Evolutionary conservation across 64 coral and sea anemone species (phyloP).

Genomic region (Platygyra sinensis): DNA sequence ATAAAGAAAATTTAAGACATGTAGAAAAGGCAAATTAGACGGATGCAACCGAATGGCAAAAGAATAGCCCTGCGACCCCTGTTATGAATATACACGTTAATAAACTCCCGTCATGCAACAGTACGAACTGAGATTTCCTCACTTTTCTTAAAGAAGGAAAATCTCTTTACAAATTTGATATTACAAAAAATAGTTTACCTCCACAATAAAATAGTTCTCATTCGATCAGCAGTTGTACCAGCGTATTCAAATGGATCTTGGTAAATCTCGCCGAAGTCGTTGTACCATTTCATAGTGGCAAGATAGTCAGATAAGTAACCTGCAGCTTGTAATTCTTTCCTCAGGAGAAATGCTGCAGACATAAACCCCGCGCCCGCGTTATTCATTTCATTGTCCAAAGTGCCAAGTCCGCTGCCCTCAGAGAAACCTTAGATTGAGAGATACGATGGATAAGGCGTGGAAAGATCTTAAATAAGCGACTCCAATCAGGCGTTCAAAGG

Average conservation of each 20-base stretch:
- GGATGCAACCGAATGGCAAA: no score
- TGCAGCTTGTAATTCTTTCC: background rate
- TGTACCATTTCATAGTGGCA: conserved; percentile 54
- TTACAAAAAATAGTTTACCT: background rate
- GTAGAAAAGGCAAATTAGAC: no score
- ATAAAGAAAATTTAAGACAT: no score
- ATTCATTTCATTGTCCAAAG: conserved; percentile 57
- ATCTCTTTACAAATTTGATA: no score
- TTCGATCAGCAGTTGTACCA: conserved; percentile 49
- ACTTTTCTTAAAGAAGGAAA: no score
- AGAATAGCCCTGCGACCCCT: no score
- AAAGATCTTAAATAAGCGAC: no score
- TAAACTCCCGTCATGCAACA: no score
- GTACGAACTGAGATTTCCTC: no score
- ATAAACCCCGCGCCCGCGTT: conserved; percentile 41
- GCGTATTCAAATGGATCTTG: conserved; percentile 47
- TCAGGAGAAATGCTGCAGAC: conserved; percentile 35
- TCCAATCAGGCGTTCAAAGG: no score
- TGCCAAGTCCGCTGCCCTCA: conserved; percentile 53
- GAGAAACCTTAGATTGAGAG: conserved; percentile 6
- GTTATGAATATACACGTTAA: no score
- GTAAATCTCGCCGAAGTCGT: conserved; percentile 9
- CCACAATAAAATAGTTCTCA: conserved; percentile 43
- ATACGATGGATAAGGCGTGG: no score
- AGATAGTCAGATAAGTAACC: background rate